Base-by-base conservation (phyloP, 2,113 vertebrate genomes). In the Benitochromis conjunctus region DNA sequence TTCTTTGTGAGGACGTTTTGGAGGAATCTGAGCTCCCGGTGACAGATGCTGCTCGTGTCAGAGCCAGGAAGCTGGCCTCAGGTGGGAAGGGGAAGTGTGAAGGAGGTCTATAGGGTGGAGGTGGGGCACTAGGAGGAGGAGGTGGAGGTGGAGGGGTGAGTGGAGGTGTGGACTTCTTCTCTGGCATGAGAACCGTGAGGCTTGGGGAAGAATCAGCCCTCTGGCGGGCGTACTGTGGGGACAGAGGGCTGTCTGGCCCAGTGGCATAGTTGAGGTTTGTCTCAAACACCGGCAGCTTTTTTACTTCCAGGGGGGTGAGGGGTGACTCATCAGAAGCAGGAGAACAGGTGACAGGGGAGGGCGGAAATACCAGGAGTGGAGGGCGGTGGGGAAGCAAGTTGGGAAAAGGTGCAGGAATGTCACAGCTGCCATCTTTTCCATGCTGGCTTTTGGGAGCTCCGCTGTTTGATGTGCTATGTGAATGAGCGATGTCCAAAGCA, bases 321-420 rank as follows among this genome's bases (percentile, higher is more conserved):
- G 98, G 98, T 0, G 98, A 99, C 92, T 99, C 98, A 58, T 99
- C 98, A 3, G 98, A 99, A 36, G 98, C 98, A 1, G 98, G 98
- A n/a, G 98, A 99, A 91, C 98, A 98, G 38, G 97, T 98, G 51
- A 97, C 97, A 0, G 98, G 98, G 1, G 98, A 97, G 1, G 98
- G 98, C 5, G 98, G 98, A 84, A 99, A 99, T 51, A 99, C 98
- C 34, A 99, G 94, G 13, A 99, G 96, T 10, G 98, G 98, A 6
- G 98, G 98, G 2, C 98, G 97, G 81, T 99, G 98, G 0, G 97
- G 97, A 0, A 99, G 98, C 86, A 99, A 95, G 88, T 99, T 98
- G 69, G 98, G 98, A 88, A 99, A 99, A 12, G 98, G 98, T 7
- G 98, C 96, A 7, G 98, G 98, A 91, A 99, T 99, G 89, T 97